Conservation (phyloP, 2,113 vertebrate genomes). For the Poicephalus gulielmi region DNA sequence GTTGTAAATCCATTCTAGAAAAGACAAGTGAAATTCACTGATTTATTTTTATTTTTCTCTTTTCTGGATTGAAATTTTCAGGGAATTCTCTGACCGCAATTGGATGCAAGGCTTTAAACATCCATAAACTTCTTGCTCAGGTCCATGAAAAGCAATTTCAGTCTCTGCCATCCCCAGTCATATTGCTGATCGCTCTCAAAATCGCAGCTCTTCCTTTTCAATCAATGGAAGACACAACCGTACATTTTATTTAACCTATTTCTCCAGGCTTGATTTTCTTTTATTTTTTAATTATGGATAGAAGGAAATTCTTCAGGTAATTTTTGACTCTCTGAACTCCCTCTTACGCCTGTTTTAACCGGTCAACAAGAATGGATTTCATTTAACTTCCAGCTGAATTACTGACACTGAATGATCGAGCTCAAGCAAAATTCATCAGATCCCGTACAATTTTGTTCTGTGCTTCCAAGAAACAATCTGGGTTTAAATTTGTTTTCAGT, state of each 20-base stretch:
- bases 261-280: not conserved
- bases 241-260: not conserved
- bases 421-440: not conserved
- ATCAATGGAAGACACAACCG: not conserved
- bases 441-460: not conserved
- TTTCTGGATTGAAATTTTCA: not conserved
- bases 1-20: accelerated
- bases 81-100: accelerated
- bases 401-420: not conserved
- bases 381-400: not conserved
- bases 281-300: not conserved
- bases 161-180: not conserved
- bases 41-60: not conserved
- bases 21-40: not conserved
- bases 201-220: not conserved
- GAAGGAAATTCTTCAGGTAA: not conserved
- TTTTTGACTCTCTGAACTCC: not conserved
- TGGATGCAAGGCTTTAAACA: not conserved
- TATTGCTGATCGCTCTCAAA: not conserved
- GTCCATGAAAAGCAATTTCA: not conserved
- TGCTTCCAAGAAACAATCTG: not conserved
- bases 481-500: not conserved
- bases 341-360: not conserved
- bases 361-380: not conserved
- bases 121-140: not conserved